These are phyloP conservation scores for Melanotaenia pygmaea DNA, from an alignment of 2,797 vertebrate genomes.

Conservation along the genomic window DNA sequence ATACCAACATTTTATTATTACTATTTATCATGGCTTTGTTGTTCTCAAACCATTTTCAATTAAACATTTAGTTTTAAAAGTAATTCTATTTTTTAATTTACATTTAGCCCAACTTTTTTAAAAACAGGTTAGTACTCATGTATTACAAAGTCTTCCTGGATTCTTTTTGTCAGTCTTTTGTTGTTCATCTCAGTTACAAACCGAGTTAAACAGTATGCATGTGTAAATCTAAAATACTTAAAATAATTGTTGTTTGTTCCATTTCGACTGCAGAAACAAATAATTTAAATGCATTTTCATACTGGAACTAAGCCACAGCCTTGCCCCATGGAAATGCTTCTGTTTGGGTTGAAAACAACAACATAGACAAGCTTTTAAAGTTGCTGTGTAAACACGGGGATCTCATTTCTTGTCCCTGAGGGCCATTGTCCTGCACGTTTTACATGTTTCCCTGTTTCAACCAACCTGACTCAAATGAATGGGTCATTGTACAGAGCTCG, in stretches of 20 bases:
- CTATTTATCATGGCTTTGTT: too few relatives aligned
- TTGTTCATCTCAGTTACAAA: not conserved
- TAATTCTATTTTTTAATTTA: too few relatives aligned
- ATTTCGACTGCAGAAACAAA: not conserved
- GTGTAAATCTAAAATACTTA: not conserved
- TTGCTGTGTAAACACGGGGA: not conserved
- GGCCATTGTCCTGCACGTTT: too few relatives aligned
- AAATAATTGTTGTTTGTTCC: fast-evolving
- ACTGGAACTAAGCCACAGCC: not conserved
- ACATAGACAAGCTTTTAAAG: not conserved
- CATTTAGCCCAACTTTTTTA: too few relatives aligned
- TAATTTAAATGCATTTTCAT: constrained; percentile 5
- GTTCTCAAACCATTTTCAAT: too few relatives aligned
- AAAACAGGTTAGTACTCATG: not conserved
- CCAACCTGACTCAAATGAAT: too few relatives aligned
- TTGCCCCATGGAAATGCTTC: constrained; percentile 3
- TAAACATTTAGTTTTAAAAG: too few relatives aligned
- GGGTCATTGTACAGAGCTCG: too few relatives aligned
- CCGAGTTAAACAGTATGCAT: not conserved
- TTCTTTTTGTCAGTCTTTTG: not conserved
- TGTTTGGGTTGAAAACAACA: constrained; percentile 5
- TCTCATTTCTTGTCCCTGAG: too few relatives aligned
- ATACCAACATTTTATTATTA: too few relatives aligned
- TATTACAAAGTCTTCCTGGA: not conserved
- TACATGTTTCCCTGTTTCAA: too few relatives aligned